phyloP scores from a whole-genome alignment of 2,888 invertebrate species.

The Melolontha melolontha region DNA sequence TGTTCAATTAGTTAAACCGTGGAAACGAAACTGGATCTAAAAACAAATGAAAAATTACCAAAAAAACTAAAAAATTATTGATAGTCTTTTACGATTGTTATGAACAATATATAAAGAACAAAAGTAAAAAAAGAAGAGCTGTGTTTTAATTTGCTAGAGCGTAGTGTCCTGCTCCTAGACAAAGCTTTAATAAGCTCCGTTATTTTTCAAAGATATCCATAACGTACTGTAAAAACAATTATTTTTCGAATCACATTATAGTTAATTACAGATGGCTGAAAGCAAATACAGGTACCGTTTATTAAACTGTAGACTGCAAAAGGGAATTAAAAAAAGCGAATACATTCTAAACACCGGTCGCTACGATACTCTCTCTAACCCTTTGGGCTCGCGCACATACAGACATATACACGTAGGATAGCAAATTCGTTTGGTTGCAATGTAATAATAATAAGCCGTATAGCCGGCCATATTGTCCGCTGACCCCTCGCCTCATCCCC shows the following conservation, averaged over 20 bases:
- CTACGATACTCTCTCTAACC: slow-evolving; percentile 9
- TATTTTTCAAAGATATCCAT: background rate
- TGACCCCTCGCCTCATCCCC: slow-evolving; percentile 43
- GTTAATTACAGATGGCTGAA: slow-evolving; percentile 30
- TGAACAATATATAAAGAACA: too few species aligned
- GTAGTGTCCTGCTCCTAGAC: too few species aligned
- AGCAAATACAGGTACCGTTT: slow-evolving; percentile 7
- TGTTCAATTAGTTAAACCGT: too few species aligned
- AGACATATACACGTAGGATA: slow-evolving; percentile 6
- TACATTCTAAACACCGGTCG: slow-evolving; percentile 15
- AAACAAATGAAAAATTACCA: too few species aligned
- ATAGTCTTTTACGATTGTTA: too few species aligned
- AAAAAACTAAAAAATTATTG: too few species aligned
- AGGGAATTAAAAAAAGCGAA: background rate
- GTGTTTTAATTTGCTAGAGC: too few species aligned
- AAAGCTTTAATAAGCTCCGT: too few species aligned
- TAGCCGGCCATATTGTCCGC: slow-evolving; percentile 56
- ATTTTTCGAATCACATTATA: slow-evolving; percentile 1
- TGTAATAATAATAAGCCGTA: slow-evolving; percentile 51
- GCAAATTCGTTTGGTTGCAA: slow-evolving; percentile 46
- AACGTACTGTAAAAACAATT: background rate
- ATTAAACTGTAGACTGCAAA: slow-evolving; percentile 8
- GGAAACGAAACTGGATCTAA: too few species aligned
- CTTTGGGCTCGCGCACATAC: slow-evolving; percentile 12
- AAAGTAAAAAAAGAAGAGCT: too few species aligned